A percentile compares a stretch with the other conserved stretches of the same genome.
These are phyloP conservation scores for Podarcis lilfordi DNA, from an alignment of 2,797 vertebrate genomes.

Conservation along the genomic window DNA sequence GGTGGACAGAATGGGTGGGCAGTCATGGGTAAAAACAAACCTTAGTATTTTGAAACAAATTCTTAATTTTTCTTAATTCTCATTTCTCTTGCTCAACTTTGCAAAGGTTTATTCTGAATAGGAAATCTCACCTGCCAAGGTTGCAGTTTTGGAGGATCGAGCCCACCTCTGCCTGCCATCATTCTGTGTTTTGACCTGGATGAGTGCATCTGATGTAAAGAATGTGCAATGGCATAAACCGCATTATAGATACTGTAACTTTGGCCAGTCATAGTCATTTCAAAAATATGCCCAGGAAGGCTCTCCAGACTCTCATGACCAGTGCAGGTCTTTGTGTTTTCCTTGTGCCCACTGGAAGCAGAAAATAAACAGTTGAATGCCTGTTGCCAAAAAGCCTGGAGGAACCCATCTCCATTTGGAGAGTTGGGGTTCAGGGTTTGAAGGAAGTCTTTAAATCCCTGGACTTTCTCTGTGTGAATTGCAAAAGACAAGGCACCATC, in stretches of 20 bases:
- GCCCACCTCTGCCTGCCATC: too few species aligned
- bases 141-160: neutral
- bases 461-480: neutral
- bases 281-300: neutral
- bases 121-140: too few species aligned
- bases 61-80: too few species aligned
- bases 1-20: too few species aligned
- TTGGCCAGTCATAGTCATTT: slow-evolving; percentile 9
- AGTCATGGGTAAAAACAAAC: too few species aligned
- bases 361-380: neutral
- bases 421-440: neutral
- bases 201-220: neutral
- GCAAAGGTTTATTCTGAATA: too few species aligned
- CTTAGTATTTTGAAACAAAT: too few species aligned
- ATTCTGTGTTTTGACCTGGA: too few species aligned
- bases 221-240: neutral
- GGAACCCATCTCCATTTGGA: neutral
- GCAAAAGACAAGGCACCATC: slow-evolving; percentile 1
- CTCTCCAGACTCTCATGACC: neutral
- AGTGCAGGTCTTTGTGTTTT: neutral
- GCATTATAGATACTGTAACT: slow-evolving; percentile 17
- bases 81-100: too few species aligned
- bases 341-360: neutral
- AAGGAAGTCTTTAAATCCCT: neutral
- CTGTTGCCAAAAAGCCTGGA: neutral